phyloP scores from a whole-genome alignment of 2,888 invertebrate genomes.

The Gonocerus acuteangulatus region DNA sequence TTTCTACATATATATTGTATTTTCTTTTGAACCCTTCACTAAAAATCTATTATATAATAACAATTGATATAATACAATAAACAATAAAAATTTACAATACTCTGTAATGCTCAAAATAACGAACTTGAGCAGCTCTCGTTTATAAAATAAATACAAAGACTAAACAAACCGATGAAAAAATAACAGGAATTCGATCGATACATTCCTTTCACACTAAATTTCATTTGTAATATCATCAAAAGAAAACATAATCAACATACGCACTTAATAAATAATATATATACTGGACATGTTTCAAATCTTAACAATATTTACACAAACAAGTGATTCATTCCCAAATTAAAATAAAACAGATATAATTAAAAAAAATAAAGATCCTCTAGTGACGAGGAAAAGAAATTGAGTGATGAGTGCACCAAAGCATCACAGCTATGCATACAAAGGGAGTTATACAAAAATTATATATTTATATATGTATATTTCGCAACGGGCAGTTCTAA shows the following conservation, averaged over 20 bases:
- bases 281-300: conserved; percentile 7
- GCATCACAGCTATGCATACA: conserved; percentile 16
- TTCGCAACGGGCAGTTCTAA: background rate
- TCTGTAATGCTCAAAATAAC: background rate
- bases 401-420: conserved; percentile 15
- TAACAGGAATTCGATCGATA: background rate
- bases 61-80: conserved; percentile 20
- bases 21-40: conserved; percentile 19
- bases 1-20: conserved; percentile 23
- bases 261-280: background rate
- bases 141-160: background rate
- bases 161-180: background rate
- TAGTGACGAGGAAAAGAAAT: background rate
- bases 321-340: background rate
- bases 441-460: background rate
- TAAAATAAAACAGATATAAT: conserved; percentile 7
- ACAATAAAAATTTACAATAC: conserved; percentile 23
- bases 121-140: background rate
- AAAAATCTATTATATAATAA: conserved; percentile 22
- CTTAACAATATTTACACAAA: conserved; percentile 16
- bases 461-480: conserved; percentile 7
- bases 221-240: background rate
- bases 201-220: background rate
- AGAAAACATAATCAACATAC: background rate
- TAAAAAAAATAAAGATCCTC: conserved; percentile 11